Percentiles rank a stretch among this genome's conserved stretches.
phyloP scores from a whole-genome alignment of 2,113 vertebrate species.

The Pavo muticus region DNA sequence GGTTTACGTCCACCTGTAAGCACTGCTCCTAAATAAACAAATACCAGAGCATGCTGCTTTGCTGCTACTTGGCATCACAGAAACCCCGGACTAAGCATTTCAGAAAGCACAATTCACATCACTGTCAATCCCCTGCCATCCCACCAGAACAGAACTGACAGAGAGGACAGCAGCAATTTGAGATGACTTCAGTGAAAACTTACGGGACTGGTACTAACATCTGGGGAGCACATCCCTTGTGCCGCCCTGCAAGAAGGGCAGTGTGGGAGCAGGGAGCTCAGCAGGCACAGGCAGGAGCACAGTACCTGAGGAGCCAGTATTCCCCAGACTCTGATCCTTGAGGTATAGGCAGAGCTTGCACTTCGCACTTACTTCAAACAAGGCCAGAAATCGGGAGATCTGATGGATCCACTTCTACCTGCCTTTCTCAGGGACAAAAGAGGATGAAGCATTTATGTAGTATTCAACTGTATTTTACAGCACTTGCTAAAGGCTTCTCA shows the following conservation, averaged over 20 bases:
- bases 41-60: neutral
- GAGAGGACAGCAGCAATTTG: neutral
- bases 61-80: neutral
- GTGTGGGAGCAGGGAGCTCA: neutral
- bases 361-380: neutral
- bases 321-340: neutral
- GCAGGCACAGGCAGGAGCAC: neutral
- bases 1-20: neutral
- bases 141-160: neutral
- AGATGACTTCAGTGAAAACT: neutral
- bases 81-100: neutral
- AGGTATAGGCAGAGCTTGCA: neutral
- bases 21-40: neutral
- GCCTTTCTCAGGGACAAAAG: neutral
- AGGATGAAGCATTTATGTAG: neutral
- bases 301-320: neutral
- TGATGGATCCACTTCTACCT: neutral
- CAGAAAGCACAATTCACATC: slow-evolving; percentile 24
- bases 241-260: neutral
- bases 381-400: neutral
- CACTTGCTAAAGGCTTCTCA: slow-evolving; percentile 9
- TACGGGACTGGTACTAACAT: neutral
- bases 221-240: neutral
- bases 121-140: slow-evolving; percentile 16
- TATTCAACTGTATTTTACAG: slow-evolving; percentile 29